Evolutionary conservation across 2,113 vertebrate genomes (phyloP).

Genomic region (Sclerurus mexicanus): DNA sequence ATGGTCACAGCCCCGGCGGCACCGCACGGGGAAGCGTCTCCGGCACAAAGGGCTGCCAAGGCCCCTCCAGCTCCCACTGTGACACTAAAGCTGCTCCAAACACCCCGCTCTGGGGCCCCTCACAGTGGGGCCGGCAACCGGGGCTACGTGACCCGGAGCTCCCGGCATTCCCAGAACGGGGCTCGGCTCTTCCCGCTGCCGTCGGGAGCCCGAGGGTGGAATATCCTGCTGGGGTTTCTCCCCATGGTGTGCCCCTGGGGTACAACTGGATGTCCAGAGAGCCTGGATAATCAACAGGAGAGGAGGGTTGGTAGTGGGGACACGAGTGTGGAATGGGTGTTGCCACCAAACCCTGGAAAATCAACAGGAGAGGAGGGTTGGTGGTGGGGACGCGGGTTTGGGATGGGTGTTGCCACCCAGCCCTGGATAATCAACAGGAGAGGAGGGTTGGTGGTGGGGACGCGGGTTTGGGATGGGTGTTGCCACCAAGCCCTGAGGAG

Average conservation of each 20-base stretch:
- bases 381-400: too few relatives aligned
- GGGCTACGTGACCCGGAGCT: not conserved
- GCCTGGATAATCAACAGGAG: too few relatives aligned
- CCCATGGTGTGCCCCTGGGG: not conserved
- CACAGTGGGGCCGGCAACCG: not conserved
- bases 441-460: too few relatives aligned
- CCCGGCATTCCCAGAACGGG: not conserved
- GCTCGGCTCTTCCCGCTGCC: not conserved
- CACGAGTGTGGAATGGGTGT: not conserved
- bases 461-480: not conserved
- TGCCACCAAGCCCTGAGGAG: not conserved
- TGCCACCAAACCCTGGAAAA: not conserved
- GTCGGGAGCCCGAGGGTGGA: not conserved
- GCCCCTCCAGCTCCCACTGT: conserved; percentile 40
- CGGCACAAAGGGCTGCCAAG: conserved; percentile 34
- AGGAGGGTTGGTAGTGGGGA: too few relatives aligned
- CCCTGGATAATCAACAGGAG: too few relatives aligned
- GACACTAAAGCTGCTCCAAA: conserved; percentile 35
- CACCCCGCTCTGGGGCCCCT: not conserved
- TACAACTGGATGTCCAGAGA: not conserved
- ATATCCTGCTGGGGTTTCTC: not conserved
- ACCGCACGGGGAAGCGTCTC: conserved; percentile 27
- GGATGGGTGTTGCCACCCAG: too few relatives aligned
- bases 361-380: too few relatives aligned
- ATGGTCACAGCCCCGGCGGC: conserved; percentile 12